Evolutionary conservation across 2,888 invertebrate genomes (phyloP).

Genomic region (Orchesella flavescens): DNA sequence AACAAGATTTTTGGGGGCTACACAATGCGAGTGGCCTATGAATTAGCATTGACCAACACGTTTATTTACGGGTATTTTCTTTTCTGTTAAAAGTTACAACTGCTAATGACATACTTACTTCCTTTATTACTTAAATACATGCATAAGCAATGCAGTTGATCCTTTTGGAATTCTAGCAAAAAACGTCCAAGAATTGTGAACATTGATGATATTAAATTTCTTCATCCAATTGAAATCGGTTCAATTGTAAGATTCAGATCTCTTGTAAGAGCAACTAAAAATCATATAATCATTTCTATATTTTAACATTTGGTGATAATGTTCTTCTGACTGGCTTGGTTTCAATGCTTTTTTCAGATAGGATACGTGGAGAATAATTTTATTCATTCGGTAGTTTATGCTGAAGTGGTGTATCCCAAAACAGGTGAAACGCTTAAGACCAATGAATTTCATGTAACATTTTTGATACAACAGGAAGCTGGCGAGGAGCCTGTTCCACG

Average conservation of each 20-base stretch:
- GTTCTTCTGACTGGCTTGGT: no score
- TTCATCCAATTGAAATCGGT: slow-evolving; percentile 82
- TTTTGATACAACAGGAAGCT: slow-evolving; percentile 75
- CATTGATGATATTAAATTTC: slow-evolving; percentile 84
- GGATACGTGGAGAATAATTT: slow-evolving; percentile 76
- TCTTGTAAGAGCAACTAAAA: no score
- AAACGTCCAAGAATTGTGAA: slow-evolving; percentile 78
- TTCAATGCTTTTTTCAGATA: no score
- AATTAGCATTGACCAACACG: slow-evolving; percentile 82
- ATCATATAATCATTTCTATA: no score
- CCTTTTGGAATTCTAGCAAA: slow-evolving; percentile 74
- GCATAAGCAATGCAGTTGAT: neutral
- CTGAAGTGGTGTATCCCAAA: slow-evolving; percentile 79
- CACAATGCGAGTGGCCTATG: slow-evolving; percentile 84
- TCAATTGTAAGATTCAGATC: slow-evolving; percentile 82
- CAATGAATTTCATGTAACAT: slow-evolving; percentile 85
- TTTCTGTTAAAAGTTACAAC: neutral
- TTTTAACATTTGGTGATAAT: no score
- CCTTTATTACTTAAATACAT: neutral
- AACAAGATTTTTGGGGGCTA: slow-evolving; percentile 87
- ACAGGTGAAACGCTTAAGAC: slow-evolving; percentile 79
- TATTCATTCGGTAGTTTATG: slow-evolving; percentile 81
- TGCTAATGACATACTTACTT: no score
- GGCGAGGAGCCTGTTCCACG: slow-evolving; percentile 73
- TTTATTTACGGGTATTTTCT: slow-evolving; percentile 78